Base-by-base conservation (phyloP, 92 coral and sea anemone genomes). In the Palythoa caribaeorum region DNA sequence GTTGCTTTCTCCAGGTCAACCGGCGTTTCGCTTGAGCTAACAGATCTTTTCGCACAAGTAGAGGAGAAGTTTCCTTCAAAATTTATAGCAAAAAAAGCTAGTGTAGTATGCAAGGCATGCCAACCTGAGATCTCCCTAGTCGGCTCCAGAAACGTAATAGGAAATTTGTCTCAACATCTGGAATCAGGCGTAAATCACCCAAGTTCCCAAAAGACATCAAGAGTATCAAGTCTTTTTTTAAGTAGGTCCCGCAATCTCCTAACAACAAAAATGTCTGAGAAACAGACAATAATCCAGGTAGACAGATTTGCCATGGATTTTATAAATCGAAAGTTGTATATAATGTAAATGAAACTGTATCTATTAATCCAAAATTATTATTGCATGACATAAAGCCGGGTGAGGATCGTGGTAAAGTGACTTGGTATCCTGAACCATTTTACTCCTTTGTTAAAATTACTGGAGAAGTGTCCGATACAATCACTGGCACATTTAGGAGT, bases 31-130 rank as follows among this genome's bases (percentile, higher is more conserved):
- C 71, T 85, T 19, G 83, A 72, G 50, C 73, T 74, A 19, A 70
- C 89, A 47, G 69, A 85, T 59, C 76, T 85, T 69, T 70, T 87
- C 85, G 65, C 69, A 38, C 77, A 87, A 54, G 52, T 87, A 28
- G 28, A 28, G 28, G 73, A 76, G 79, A 60, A 69, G 79, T 87
- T 76, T 62, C 85, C 85, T 74, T 50, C n/a, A 20, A 11, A 35
- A 66, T 76, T 78, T 68, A 70, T 87, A 44, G 38, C 77, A 80
- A 87, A 68, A 78, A 51, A 62, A 51, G 78, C 50, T 38, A 76
- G 75, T 54, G 84, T 80, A 59, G 63, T 87, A 48, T 87, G 90
- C 77, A 68, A 84, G 50, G 78, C 28, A 54, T 87, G 89, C 84
- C 36, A 87, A 65, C 47, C 21, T 62, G 62, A 38, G 35, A 75